Evolutionary conservation across 2,888 invertebrate species (phyloP), one percentile per base, ranked within the genome.

Genomic region (Mesorhabditis spiculigera): DNA sequence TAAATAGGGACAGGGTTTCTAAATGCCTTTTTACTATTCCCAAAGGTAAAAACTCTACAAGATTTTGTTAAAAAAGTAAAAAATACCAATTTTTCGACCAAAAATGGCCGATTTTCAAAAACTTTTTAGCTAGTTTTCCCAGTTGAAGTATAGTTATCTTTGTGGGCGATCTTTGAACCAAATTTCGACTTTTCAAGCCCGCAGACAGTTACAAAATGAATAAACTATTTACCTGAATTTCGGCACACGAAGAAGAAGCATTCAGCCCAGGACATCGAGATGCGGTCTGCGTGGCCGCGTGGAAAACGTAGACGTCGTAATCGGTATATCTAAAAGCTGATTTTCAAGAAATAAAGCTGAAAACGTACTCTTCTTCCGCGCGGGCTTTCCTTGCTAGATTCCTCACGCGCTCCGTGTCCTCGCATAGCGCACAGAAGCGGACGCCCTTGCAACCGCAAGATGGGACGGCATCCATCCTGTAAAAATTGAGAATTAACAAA

Each of bases 381-480:
- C 10, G n/a, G n/a, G 8, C 58, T 50, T n/a, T 50, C 10, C 74
- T 45, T 28, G 77, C 71, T 42, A 85, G 73, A 43, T 75, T 74
- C 70, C 74, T 72, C n/a, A 87, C 83, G 87, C 89, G 6, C 78
- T 82, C 75, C 90, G 91, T 89, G 63, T 90, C 88, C 88, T 94
- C 93, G 87, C 95, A 96, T 71, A 92, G 87, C 42, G 93, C 89
- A 86, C 95, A 96, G 3, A 93, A 93, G 79, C 95, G 89, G 77
- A 92, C 91, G 4, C 95, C 93, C 89, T 95, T 95, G 86, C 95
- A 96, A 62, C 94, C 95, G 87, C 95, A 96, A n/a, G 65, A 68
- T 68, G 68, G 72, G 28, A 28, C 28, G 28, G 28, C 28, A 28
- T 28, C 28, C 28, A 28, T 28, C 28, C 28, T 28, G 28, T 28